phyloP scores from a whole-genome alignment of 2,113 vertebrate genomes.

The Sialia sialis region DNA sequence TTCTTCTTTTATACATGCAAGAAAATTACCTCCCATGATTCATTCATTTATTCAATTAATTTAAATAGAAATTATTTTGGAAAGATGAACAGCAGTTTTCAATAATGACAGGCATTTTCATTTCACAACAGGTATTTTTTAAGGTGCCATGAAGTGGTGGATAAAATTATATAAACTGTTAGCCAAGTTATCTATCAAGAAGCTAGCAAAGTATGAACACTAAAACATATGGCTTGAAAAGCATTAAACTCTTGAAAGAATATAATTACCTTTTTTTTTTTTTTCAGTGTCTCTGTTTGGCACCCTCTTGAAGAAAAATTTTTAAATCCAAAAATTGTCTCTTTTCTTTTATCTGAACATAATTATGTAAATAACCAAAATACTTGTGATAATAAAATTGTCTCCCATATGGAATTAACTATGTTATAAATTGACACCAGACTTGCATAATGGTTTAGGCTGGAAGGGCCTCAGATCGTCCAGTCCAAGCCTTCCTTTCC shows the following conservation, averaged over 20 bases:
- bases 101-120: not conserved
- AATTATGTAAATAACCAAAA: not conserved
- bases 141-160: not conserved
- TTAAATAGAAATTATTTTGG: not conserved
- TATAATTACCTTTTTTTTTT: not conserved
- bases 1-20: not conserved
- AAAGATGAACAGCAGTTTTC: not conserved
- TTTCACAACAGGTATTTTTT: not conserved
- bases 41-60: not conserved
- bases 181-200: not conserved
- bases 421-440: not conserved
- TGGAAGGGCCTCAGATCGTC: not conserved
- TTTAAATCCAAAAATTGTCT: not conserved
- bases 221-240: not conserved
- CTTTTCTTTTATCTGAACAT: not conserved
- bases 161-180: not conserved
- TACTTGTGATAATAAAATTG: not conserved
- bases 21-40: not conserved
- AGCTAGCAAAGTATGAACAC: not conserved
- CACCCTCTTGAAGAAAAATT: not conserved
- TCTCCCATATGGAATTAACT: not conserved
- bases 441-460: not conserved
- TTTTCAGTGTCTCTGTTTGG: not conserved
- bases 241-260: rapidly evolving
- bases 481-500: not conserved